Evolutionary conservation across 64 coral and sea anemone species (phyloP).

Genomic region (Pocillopora verrucosa): DNA sequence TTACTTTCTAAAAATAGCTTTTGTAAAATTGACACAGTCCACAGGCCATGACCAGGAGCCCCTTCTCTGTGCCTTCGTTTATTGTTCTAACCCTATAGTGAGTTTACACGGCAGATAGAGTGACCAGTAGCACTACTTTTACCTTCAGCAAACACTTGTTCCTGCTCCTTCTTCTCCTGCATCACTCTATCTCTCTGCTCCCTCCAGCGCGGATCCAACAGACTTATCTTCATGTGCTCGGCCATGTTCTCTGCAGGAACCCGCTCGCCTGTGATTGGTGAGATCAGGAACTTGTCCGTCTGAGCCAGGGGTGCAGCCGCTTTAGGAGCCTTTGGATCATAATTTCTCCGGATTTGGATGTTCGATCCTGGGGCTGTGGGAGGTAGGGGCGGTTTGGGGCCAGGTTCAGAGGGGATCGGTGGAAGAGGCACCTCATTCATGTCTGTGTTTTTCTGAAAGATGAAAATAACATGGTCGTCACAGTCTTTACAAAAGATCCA

Average conservation of each 20-base stretch:
- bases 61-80: too few species aligned
- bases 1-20: too few species aligned
- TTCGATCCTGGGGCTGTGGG: conserved; percentile 62
- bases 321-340: conserved; percentile 94
- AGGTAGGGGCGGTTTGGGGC: conserved; percentile 74
- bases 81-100: too few species aligned
- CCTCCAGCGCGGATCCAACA: conserved; percentile 95
- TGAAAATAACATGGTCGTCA: background rate
- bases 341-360: conserved; percentile 80
- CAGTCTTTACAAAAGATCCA: background rate
- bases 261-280: conserved; percentile 92
- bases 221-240: conserved; percentile 98
- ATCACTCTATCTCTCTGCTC: conserved; percentile 89
- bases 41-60: too few species aligned
- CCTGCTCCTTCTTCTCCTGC: conserved; percentile 90
- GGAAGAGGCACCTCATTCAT: conserved; percentile 37
- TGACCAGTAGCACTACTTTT: background rate
- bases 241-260: conserved; percentile 90
- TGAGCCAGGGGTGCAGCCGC: background rate
- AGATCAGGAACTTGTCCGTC: conserved; percentile 91
- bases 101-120: too few species aligned
- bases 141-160: conserved; percentile 98
- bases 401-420: conserved; percentile 34
- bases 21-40: too few species aligned
- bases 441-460: conserved; percentile 9